phyloP scores from a whole-genome alignment of 2,113 vertebrate species.

The Laterallus jamaicensis region DNA sequence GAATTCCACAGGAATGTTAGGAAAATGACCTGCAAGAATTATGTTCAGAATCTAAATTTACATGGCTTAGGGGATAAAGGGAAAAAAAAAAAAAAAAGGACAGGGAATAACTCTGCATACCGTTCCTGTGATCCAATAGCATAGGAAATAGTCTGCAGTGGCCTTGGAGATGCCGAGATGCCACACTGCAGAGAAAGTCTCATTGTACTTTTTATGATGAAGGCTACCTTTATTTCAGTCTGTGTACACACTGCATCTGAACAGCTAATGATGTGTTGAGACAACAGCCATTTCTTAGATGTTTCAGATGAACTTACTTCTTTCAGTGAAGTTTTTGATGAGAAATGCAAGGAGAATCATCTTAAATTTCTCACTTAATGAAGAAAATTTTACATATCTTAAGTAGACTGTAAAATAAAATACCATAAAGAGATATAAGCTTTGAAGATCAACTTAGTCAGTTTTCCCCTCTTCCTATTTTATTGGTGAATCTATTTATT shows the following conservation, averaged over 20 bases:
- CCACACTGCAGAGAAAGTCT: neutral
- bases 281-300: neutral
- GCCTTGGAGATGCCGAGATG: neutral
- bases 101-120: neutral
- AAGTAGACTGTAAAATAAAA: neutral
- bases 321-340: neutral
- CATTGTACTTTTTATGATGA: neutral
- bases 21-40: neutral
- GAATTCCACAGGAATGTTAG: neutral
- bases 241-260: rapidly evolving
- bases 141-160: neutral
- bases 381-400: neutral
- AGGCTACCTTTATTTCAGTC: neutral
- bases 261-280: neutral
- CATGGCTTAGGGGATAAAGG: neutral
- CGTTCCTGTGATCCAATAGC: neutral
- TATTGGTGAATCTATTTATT: neutral
- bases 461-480: neutral
- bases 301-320: neutral
- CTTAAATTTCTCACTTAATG: neutral
- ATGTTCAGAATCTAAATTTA: neutral
- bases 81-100: neutral
- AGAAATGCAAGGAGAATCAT: neutral
- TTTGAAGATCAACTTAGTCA: neutral
- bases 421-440: neutral